Evolutionary conservation across 2,113 vertebrate genomes (phyloP), one percentile per base, ranked within the genome.

Genomic region (Petrocephalus microphthalmus): DNA sequence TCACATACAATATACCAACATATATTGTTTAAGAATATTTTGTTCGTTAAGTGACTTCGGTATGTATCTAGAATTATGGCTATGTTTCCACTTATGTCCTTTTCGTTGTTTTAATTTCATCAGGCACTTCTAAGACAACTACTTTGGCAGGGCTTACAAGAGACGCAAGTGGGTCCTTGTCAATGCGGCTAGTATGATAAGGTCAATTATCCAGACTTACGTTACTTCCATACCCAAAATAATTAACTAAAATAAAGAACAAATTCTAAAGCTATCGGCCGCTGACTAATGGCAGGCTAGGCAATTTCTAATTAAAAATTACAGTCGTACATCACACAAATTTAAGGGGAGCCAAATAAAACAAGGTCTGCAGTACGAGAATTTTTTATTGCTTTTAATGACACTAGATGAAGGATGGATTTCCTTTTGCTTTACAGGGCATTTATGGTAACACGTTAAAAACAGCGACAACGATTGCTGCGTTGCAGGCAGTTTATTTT

Each of bases 151-250:
- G 49, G 57, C 83, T 53, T 33, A n/a, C 45, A 20, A 13, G 17
- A 51, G 7, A 64, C 37, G 54, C 81, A 64, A 57, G 11, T n/a
- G 84, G 88, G 88, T 85, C 84, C 88, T 74, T 86, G 13, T n/a
- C 60, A 33, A 88, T 86, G 49, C 60, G 84, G 64, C 42, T 42
- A n/a, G 60, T 85, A 51, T 86, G 88, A 86, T 89, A 64, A 89
- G 49, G 60, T 78, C 84, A 89, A 56, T 74, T 85, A 52, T 29
- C 20, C 57, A 42, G 13, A 60, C 3, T 37, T 45, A n/a, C 10
- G 11, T 57, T 25, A 84, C n/a, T 19, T 56, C 10, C n/a, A 67
- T 13, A 67, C 60, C 11, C 13, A 67, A 37, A 37, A 56, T 42
- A 13, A 19, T 54, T 2, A 84, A 67, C 25, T 67, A 29, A 67